Base-by-base conservation (phyloP, 1,140 invertebrate species). In the Euglossa dilemma region DNA sequence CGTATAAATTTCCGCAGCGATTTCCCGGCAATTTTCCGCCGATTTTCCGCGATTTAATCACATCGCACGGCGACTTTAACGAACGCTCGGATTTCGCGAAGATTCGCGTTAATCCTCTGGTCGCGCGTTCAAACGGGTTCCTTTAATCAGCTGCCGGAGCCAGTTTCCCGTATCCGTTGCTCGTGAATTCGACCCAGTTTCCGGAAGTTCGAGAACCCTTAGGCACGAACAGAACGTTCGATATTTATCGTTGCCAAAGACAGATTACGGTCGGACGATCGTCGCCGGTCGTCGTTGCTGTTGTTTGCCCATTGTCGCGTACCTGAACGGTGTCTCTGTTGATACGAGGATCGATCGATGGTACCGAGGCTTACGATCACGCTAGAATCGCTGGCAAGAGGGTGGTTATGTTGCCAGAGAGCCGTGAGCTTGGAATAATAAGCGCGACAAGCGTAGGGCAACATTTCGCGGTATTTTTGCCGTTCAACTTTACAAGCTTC, bases 181-280 rank as follows among this genome's bases (percentile, higher is more conserved):
- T 25, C 20, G 6, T 66, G 23, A 16, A 57, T 61, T n/a, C 28
- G 25, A 77, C 75, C 63, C 20, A 77, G 50, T 67, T 77, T 25
- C 28, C 50, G 50, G 50, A 36, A 54, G 36, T 66, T 77, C 23
- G 18, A 76, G 61, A 7, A 52, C 43, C 28, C n/a, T 25, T 45
- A 43, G 28, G 56, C 36, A 16, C 25, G 23, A 1, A n/a, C 1
- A 11, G 25, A 9, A 25, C n/a, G 16, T 45, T 61, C 23, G 6
- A 77, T 77, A 77, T 45, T 77, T 77, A 52, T 77, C 75, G 28
- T 77, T 50, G 23, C 23, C 50, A 50, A 77, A 77, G 63, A n/a
- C 61, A 6, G 14, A 20, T 54, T 66, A 12, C 28, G 3, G 11
- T 16, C 36, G 7, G 28, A 45, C 47, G 8, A 76, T 66, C 14